These are phyloP conservation scores for Helicolenus hilgendorfi DNA, from an alignment of 2,797 vertebrate species.

Conservation along the genomic window DNA sequence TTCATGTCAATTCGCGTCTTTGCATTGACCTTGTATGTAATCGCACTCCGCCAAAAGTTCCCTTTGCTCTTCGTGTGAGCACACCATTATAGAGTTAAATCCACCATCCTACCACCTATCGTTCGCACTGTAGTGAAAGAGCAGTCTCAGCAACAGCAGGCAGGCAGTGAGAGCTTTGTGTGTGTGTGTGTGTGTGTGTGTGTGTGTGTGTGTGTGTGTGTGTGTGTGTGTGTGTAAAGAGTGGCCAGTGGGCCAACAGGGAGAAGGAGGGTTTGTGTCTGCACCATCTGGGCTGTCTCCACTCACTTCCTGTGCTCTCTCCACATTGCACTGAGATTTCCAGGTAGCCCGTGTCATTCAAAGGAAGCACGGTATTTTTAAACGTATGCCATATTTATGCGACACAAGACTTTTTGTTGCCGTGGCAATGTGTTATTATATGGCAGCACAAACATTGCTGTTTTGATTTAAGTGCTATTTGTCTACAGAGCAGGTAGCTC, in stretches of 20 bases:
- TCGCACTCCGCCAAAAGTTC: too few relatives aligned
- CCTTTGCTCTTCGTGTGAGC: too few relatives aligned
- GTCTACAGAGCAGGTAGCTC: background rate
- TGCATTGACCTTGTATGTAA: too few relatives aligned
- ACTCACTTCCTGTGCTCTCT: conserved; percentile 78
- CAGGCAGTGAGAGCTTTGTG: conserved; percentile 71
- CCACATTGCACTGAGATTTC: conserved; percentile 34
- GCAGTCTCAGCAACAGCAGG: conserved; percentile 76
- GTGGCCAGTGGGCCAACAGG: conserved; percentile 60
- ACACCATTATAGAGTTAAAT: conserved; percentile 13
- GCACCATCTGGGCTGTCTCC: conserved; percentile 86
- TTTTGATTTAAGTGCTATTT: conserved; percentile 1
- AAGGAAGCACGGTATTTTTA: background rate
- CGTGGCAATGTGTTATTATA: background rate
- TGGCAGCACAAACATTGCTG: background rate
- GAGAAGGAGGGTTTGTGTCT: conserved; percentile 77
- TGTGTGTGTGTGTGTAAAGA: background rate
- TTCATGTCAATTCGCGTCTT: background rate
- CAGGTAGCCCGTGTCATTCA: conserved; percentile 64
- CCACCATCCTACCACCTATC: conserved; percentile 48
- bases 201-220: background rate
- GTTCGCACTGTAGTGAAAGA: conserved; percentile 69
- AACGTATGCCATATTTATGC: background rate
- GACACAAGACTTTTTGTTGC: background rate
- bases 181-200: background rate